Evolutionary conservation across 1,140 invertebrate species (phyloP), one percentile per base, ranked within the genome.

Genomic region (Pachypeltis micranthus): DNA sequence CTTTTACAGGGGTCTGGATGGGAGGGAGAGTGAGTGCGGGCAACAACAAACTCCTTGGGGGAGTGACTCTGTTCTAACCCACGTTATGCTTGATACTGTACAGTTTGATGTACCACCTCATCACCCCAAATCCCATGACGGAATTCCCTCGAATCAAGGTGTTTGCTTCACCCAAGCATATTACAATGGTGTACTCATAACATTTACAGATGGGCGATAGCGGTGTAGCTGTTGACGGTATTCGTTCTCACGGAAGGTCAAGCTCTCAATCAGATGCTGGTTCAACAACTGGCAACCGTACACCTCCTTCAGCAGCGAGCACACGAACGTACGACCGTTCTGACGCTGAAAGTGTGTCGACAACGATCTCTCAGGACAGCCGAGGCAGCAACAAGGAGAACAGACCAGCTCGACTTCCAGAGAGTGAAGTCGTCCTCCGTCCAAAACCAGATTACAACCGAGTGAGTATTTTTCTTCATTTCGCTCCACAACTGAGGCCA

Each of bases 281-380:
- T n/a, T 70, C 69, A 14, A 70, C 63, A 31, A 76, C 71, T 60
- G 73, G 69, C 24, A 70, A 70, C 19, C 47, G 56, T 19, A 72
- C 71, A 16, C 71, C 71, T 14, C 71, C 71, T 12, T 71, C 71
- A 16, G 69, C 68, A 21, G 67, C 70, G 21, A 68, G 65, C 51
- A 71, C 69, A 14, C 66, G 70, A 51, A 68, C 71, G 14, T 66
- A 69, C 44, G 71, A 72, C 61, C 63, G 69, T 34, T 87, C 84
- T 26, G 90, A 91, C 73, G 86, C 84, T 0, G 89, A 91, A 71
- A 90, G 87, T 68, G 83, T 91, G 59, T 85, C 86, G 4, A 87
- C 87, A 4, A 85, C 86, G 65, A 83, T 84, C 69, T 88, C 86
- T 73, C 86, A 88, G 70, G 87, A 89, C 65, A 88, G 86, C 72